A percentile compares a stretch with the other conserved stretches of the same genome.
phyloP scores from a whole-genome alignment of 2,888 invertebrate genomes.

The Papilio demoleus region DNA sequence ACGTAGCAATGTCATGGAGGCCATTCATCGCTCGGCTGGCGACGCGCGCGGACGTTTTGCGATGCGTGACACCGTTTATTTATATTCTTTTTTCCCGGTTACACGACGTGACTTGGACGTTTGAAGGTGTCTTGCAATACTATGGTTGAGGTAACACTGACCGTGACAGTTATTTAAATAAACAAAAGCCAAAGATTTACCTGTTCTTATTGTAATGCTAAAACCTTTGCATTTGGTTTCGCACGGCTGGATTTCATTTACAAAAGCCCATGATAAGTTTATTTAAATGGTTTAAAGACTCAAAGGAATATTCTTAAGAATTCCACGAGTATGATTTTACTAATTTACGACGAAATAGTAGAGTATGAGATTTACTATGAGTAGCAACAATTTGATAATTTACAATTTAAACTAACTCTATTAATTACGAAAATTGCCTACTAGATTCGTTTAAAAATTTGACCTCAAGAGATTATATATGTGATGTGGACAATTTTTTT shows the following conservation, averaged over 20 bases:
- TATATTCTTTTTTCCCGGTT: constrained; percentile 48
- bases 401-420: neutral
- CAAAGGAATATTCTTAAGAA: too few species aligned
- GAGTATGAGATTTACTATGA: too few species aligned
- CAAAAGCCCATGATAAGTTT: constrained; percentile 12
- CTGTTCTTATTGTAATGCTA: constrained; percentile 16
- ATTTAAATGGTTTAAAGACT: neutral
- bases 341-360: neutral
- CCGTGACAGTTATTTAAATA: constrained; percentile 25
- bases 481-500: neutral
- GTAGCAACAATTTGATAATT: neutral
- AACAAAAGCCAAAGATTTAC: constrained; percentile 29
- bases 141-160: constrained; percentile 35
- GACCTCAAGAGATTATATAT: too few species aligned
- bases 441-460: neutral
- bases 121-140: constrained; percentile 38
- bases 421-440: neutral
- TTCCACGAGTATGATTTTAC: neutral
- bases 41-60: constrained; percentile 51
- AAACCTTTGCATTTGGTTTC: constrained; percentile 12
- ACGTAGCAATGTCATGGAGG: constrained; percentile 63
- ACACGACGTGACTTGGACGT: constrained; percentile 35
- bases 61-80: constrained; percentile 56
- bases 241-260: constrained; percentile 8
- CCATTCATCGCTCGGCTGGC: constrained; percentile 57